Evolutionary conservation across 1,140 invertebrate genomes (phyloP), one percentile per base, ranked within the genome.

Genomic region (Littorina saxatilis): DNA sequence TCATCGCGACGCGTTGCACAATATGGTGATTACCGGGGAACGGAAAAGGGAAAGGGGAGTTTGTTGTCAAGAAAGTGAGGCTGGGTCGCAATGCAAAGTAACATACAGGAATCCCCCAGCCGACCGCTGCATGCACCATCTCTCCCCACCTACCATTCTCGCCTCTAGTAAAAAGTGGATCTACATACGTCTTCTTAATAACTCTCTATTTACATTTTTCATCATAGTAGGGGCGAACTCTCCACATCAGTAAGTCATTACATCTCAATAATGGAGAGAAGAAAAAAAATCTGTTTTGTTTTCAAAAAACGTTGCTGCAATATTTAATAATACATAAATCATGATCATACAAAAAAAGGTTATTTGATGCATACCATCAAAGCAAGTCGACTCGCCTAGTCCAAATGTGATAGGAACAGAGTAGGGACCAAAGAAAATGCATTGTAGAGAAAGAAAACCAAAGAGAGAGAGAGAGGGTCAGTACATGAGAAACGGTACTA

Each of bases 21-120:
- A 23, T 4, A 58, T 27, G n/a, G 7, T 58, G 9, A 58, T 58
- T 20, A 50, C 20, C 20, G 9, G 20, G 9, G 9, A 20, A 50
- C 47, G 20, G 20, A 50, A 20, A 9, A 68, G 13, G 39, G 66
- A 68, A 68, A 32, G 35, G 66, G 39, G 13, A 23, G n/a, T 23
- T 3, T 58, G 55, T 58, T 27, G 35, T 63, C 27, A 39, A 68
- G 15, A 29, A 32, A 68, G 23, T 47, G 29, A 68, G 66, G n/a
- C n/a, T n/a, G n/a, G 66, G 66, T 35, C 37, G 66, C 66, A 68
- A 68, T 68, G 66, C 66, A 68, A 68, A 68, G 66, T 68, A 29
- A 68, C 66, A 68, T 68, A 68, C 66, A 68, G 37, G 37, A 39
- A 39, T 58, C 35, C 35, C 29, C 17, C 43, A 47, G 17, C 43